Conservation (phyloP, 2,888 invertebrate species). For the Pachydiplax longipennis region DNA sequence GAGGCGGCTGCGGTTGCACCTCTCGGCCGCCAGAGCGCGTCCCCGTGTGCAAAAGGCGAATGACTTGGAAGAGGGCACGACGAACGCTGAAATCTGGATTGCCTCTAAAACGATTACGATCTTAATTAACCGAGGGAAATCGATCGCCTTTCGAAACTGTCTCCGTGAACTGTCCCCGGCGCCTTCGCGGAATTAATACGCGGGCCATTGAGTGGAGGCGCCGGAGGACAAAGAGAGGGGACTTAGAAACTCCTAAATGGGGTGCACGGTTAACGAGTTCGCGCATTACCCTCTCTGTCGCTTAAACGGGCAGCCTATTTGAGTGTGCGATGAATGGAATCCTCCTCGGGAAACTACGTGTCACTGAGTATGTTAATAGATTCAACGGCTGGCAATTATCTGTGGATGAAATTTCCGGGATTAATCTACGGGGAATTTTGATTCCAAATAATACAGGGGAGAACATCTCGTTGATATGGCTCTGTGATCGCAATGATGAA, state of each 20-base stretch:
- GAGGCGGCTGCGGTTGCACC: neutral
- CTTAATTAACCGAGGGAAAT: conserved; percentile 26
- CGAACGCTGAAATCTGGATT: neutral
- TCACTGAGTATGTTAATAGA: neutral
- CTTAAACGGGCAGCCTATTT: neutral
- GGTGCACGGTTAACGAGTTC: neutral
- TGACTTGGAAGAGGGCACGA: neutral
- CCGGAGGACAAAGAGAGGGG: neutral
- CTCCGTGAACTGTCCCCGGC: neutral
- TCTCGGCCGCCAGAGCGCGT: neutral
- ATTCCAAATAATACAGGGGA: too few relatives aligned
- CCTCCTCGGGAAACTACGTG: neutral
- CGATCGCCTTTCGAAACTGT: conserved; percentile 7
- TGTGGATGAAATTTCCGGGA: too few relatives aligned
- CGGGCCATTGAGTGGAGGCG: neutral
- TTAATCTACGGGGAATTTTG: too few relatives aligned
- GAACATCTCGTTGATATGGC: too few relatives aligned
- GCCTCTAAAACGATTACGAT: conserved; percentile 28
- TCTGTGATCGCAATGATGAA: too few relatives aligned
- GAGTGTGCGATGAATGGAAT: neutral
- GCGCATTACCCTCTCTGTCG: neutral
- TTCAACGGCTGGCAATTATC: too few relatives aligned
- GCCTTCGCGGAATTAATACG: neutral
- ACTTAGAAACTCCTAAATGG: neutral
- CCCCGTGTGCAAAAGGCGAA: neutral